These are phyloP conservation scores for Copidosoma floridanum DNA, from an alignment of 1,140 invertebrate species.

Conservation along the genomic window DNA sequence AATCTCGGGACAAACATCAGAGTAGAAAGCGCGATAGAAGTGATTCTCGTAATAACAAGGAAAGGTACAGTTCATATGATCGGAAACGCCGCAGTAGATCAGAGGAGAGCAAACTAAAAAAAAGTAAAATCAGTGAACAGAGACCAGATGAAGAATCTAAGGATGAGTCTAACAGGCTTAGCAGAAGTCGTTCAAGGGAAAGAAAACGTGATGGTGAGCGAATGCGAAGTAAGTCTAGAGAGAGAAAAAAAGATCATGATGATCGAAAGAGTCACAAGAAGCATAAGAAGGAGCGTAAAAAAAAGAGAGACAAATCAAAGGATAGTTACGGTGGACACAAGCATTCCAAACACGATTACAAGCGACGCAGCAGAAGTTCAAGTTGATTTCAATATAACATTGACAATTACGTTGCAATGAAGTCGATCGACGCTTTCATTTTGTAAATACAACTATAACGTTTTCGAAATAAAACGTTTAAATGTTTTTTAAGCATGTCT, in stretches of 20 bases:
- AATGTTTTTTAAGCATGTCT: no score
- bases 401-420: no score
- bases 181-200: slow-evolving; percentile 3
- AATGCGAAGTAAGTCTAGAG: neutral
- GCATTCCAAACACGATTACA: slow-evolving; percentile 24
- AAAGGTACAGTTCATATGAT: neutral
- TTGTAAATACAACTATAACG: no score
- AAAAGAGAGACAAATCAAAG: no score
- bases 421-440: no score
- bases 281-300: no score
- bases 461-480: no score
- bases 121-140: slow-evolving; percentile 27
- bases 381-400: no score
- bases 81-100: no score
- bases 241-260: no score
- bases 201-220: slow-evolving; percentile 3
- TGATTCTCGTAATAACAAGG: neutral
- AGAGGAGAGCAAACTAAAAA: slow-evolving; percentile 6
- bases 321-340: no score
- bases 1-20: neutral
- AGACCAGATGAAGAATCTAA: slow-evolving; percentile 18
- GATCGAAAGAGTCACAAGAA: no score
- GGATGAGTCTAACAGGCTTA: neutral
- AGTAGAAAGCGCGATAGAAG: neutral
- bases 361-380: neutral